Conservation (phyloP, 2,113 vertebrate species). For the Leptosomus discolor region DNA sequence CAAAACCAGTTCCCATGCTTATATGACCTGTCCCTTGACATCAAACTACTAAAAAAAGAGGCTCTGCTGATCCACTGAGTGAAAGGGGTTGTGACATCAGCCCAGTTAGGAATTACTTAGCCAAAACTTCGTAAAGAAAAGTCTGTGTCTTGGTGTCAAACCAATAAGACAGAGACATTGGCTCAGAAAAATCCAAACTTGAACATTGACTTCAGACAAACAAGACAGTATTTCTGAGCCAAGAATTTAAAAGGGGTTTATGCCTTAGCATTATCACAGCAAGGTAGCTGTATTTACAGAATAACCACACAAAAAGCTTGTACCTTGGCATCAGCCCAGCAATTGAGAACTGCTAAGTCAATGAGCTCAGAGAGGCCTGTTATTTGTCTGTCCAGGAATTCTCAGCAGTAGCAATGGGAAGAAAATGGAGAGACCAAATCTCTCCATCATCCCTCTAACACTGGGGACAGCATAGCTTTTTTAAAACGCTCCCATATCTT, state of each 20-base stretch:
- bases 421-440: neutral
- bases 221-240: neutral
- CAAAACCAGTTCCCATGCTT: neutral
- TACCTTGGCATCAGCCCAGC: neutral
- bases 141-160: neutral
- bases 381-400: neutral
- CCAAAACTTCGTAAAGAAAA: neutral
- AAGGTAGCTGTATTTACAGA: neutral
- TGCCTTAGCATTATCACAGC: neutral
- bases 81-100: neutral
- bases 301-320: neutral
- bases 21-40: neutral
- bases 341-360: neutral
- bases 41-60: neutral
- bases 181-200: neutral
- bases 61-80: neutral
- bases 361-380: neutral
- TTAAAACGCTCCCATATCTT: fast-evolving
- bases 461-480: neutral
- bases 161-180: neutral
- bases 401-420: neutral
- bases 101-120: neutral
- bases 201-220: neutral
- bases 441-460: neutral
- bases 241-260: neutral